These are phyloP conservation scores for Polia nebulosa DNA, from an alignment of 2,888 invertebrate genomes.

Conservation along the genomic window DNA sequence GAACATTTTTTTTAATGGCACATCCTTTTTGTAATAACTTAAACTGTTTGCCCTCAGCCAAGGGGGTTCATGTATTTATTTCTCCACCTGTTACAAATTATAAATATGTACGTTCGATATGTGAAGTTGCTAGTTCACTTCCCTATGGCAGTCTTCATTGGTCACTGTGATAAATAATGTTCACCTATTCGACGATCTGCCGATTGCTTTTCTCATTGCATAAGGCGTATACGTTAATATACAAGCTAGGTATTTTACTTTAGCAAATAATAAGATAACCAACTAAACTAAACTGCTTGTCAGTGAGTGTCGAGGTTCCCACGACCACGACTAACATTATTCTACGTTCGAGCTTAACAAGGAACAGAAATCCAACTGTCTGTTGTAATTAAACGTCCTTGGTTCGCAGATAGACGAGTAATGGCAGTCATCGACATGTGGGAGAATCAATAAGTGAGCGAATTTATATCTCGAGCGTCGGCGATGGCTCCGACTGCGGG, in stretches of 20 bases:
- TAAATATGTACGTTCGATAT: too few relatives aligned
- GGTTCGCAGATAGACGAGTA: slow-evolving; percentile 25
- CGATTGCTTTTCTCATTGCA: neutral
- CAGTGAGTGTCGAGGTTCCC: neutral
- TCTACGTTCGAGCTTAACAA: neutral
- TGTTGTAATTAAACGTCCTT: slow-evolving; percentile 19
- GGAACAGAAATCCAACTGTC: neutral
- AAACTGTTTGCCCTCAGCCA: too few relatives aligned
- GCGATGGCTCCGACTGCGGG: slow-evolving; percentile 4
- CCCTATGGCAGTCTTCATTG: too few relatives aligned
- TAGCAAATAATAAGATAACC: neutral
- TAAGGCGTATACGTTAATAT: slow-evolving; percentile 10
- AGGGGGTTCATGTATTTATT: too few relatives aligned
- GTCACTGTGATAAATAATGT: neutral
- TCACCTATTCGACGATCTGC: neutral
- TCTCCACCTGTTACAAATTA: too few relatives aligned
- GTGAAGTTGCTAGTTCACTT: neutral
- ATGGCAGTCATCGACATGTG: slow-evolving; percentile 28
- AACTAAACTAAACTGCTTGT: too few relatives aligned
- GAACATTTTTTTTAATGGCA: too few relatives aligned
- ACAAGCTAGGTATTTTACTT: neutral
- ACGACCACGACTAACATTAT: neutral
- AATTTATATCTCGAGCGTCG: slow-evolving; percentile 21
- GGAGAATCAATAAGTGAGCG: slow-evolving; percentile 26
- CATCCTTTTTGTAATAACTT: too few relatives aligned